Conservation (phyloP, 2,888 invertebrate genomes). For the Drosophila bunnanda region DNA sequence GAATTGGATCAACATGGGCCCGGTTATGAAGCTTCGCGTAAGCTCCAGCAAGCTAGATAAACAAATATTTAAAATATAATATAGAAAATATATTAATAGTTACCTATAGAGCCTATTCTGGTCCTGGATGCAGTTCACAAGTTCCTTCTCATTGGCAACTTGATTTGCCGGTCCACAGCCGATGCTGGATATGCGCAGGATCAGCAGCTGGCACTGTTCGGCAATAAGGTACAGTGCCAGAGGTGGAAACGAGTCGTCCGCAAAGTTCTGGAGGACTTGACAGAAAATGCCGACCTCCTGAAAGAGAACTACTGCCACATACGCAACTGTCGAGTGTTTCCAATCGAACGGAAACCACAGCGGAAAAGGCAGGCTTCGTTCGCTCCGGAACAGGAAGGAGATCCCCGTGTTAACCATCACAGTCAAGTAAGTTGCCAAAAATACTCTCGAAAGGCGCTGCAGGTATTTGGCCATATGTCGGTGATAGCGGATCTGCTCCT, state of each 20-base stretch:
- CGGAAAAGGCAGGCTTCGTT: conserved; percentile 52
- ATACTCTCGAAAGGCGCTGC: conserved; percentile 28
- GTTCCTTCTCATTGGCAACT: conserved; percentile 47
- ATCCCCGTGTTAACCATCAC: conserved; percentile 1
- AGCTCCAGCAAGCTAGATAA: conserved; percentile 45
- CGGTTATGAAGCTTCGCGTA: conserved; percentile 48
- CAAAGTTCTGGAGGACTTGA: conserved; percentile 50
- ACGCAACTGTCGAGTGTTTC: conserved; percentile 42
- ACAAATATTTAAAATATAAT: neutral
- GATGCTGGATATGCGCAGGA: conserved; percentile 50
- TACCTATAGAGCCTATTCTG: conserved; percentile 61
- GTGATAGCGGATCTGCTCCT: conserved; percentile 10
- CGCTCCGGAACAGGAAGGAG: conserved; percentile 12
- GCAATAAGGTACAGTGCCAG: conserved; percentile 44
- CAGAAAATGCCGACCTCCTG: conserved; percentile 27
- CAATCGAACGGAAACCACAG: conserved; percentile 64
- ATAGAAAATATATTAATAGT: neutral
- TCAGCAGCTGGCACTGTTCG: conserved; percentile 53
- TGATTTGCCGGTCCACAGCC: conserved; percentile 40
- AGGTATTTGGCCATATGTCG: conserved; percentile 1
- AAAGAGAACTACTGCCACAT: conserved; percentile 21
- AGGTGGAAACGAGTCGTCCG: conserved; percentile 56
- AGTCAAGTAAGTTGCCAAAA: conserved; percentile 7
- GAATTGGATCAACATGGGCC: conserved; percentile 62
- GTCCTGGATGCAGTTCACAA: conserved; percentile 59